Percentiles rank a stretch among this genome's conserved stretches.
Evolutionary conservation across 2,113 vertebrate species (phyloP).

Genomic region (Pygoscelis antarcticus): DNA sequence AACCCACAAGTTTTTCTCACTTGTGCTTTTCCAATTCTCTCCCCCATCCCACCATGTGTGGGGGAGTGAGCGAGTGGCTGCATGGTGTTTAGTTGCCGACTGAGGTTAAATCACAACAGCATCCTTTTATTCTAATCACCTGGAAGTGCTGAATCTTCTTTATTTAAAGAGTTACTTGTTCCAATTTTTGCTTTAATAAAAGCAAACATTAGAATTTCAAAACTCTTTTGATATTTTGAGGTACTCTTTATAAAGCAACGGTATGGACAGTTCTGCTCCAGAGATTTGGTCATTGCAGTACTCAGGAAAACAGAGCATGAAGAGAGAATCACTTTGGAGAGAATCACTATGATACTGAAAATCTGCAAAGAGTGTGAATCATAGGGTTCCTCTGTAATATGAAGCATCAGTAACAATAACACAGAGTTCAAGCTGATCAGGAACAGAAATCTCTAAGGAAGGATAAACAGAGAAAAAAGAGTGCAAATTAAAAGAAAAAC

Average conservation of each 20-base stretch:
- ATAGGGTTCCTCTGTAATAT: not conserved
- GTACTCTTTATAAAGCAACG: not conserved
- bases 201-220: not conserved
- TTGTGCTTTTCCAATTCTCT: too few relatives aligned
- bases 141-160: not conserved
- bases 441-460: not conserved
- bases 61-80: too few relatives aligned
- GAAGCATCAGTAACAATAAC: not conserved
- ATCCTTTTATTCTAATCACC: not conserved
- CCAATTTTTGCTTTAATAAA: not conserved
- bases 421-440: not conserved
- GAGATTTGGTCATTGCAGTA: not conserved
- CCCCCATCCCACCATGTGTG: too few relatives aligned
- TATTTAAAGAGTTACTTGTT: not conserved
- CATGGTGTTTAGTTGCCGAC: too few relatives aligned
- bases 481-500: not conserved
- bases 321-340: not conserved
- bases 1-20: too few relatives aligned
- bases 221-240: not conserved
- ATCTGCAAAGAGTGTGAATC: not conserved
- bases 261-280: not conserved
- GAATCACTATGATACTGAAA: not conserved
- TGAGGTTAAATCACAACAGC: too few relatives aligned
- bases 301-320: not conserved
- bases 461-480: not conserved